Base-by-base conservation (phyloP, 1,140 invertebrate genomes). In the Eulimnadia texana region DNA sequence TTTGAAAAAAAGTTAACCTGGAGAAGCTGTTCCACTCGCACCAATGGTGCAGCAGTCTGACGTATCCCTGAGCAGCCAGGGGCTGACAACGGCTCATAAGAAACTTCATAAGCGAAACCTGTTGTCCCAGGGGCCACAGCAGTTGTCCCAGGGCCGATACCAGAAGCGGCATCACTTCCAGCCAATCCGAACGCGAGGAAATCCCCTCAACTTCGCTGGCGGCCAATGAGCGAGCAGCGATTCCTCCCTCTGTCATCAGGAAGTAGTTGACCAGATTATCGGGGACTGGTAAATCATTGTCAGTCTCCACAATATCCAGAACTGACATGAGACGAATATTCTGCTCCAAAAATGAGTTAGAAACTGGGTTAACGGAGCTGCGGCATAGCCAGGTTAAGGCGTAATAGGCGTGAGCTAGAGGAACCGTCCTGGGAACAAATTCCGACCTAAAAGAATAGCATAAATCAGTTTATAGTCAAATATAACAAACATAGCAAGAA, bases 31-130 rank as follows among this genome's bases (percentile, higher is more conserved):
- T 90, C 78, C 81, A 85, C 63, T 84, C 81, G 72, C 88, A 93
- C 90, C 90, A 93, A 0, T 77, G 79, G 55, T 81, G 79, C 29
- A 93, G 69, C 47, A 90, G 74, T 29, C 82, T 76, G 0, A 88
- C 82, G 72, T 93, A 93, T 66, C 84, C 83, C 69, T 88, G 83
- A 3, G 88, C 79, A n/a, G 85, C 76, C 0, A 82, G 72, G 62
- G 86, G 85, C 68, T 88, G 84, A 61, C 84, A 84, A 50, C 82
- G 83, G 1, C 79, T 79, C 1, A 87, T 74, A 9, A 89, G 72
- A 83, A 88, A 92, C 72, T 89, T 86, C 0, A 85, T 80, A 65
- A 93, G 85, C 9, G 84, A 73, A 63, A 89, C 82, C 64, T 83
- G 81, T 22, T 80, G 79, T 63, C 81, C 84, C 19, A 88, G 79